phyloP scores from a whole-genome alignment of 2,888 invertebrate genomes.

The Mythimna lalbum region DNA sequence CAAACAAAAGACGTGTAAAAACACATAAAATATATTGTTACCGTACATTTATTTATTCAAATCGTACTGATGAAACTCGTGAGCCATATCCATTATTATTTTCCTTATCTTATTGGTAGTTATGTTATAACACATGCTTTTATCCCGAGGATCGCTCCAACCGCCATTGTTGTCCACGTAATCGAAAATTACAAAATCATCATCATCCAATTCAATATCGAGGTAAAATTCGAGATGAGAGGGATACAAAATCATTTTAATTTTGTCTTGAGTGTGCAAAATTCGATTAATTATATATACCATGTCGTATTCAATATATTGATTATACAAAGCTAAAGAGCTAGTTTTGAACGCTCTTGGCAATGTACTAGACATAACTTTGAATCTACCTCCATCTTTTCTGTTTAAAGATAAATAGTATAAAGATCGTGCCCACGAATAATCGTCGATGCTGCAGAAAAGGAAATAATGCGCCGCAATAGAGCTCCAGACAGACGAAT shows the following conservation, averaged over 20 bases:
- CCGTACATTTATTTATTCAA: not conserved
- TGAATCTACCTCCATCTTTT: slow-evolving; percentile 71
- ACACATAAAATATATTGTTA: not conserved
- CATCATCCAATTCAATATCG: slow-evolving; percentile 70
- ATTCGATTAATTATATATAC: slow-evolving; percentile 61
- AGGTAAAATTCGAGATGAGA: slow-evolving; percentile 70
- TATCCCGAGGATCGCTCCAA: slow-evolving; percentile 77
- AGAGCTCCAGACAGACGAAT: slow-evolving; percentile 73
- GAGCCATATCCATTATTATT: slow-evolving; percentile 70
- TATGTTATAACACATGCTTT: slow-evolving; percentile 72
- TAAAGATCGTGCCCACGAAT: slow-evolving; percentile 77
- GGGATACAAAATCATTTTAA: slow-evolving; percentile 67
- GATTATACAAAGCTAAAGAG: slow-evolving; percentile 47
- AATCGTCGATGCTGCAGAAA: slow-evolving; percentile 77
- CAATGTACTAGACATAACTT: slow-evolving; percentile 70
- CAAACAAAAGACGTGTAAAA: not conserved
- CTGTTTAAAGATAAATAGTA: slow-evolving; percentile 74
- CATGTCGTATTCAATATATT: slow-evolving; percentile 61
- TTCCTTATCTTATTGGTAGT: slow-evolving; percentile 74
- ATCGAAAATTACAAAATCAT: slow-evolving; percentile 70
- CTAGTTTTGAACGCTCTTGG: slow-evolving; percentile 73
- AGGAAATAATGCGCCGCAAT: slow-evolving; percentile 77
- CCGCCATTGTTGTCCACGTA: slow-evolving; percentile 73
- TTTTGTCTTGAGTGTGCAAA: slow-evolving; percentile 61
- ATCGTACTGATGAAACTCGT: slow-evolving; percentile 63